Evolutionary conservation across 1,140 invertebrate species (phyloP).

Genomic region (Scaptomyza hsui): DNA sequence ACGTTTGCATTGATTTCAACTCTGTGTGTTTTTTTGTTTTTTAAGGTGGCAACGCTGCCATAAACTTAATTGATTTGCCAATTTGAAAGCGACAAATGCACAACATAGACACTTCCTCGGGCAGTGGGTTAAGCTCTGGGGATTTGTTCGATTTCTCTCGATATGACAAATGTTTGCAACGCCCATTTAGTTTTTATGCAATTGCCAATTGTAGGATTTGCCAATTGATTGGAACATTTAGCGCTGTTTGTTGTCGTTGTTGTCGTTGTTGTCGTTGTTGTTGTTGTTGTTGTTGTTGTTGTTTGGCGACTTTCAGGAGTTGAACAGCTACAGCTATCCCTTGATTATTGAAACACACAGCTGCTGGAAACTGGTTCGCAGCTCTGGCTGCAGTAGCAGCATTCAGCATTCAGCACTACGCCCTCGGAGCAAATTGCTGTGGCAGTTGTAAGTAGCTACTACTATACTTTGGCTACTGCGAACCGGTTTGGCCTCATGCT

Average conservation of each 20-base stretch:
- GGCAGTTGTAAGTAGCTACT: constrained; percentile 21
- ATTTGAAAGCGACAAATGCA: constrained; percentile 45
- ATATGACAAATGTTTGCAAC: constrained; percentile 68
- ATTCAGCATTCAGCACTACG: background rate
- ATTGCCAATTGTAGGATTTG: background rate
- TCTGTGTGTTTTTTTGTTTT: no score
- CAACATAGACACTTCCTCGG: constrained; percentile 1
- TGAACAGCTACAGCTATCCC: constrained; percentile 55
- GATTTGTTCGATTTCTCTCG: background rate
- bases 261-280: no score
- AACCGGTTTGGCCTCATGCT: constrained; percentile 19
- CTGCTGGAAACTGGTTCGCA: constrained; percentile 74
- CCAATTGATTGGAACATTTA: constrained; percentile 10
- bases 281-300: no score
- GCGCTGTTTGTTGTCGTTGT: constrained; percentile 10
- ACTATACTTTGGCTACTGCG: background rate
- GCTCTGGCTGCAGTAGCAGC: background rate
- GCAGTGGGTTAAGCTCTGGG: constrained; percentile 58
- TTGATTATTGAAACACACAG: constrained; percentile 74
- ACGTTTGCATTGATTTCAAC: constrained; percentile 63
- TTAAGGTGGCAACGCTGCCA: constrained; percentile 69
- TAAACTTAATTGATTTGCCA: constrained; percentile 76
- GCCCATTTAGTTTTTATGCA: constrained; percentile 42
- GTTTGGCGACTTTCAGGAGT: background rate
- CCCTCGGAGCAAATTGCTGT: constrained; percentile 9